These are phyloP conservation scores for Ceratina japonica DNA, from an alignment of 1,140 invertebrate species.

Conservation along the genomic window DNA sequence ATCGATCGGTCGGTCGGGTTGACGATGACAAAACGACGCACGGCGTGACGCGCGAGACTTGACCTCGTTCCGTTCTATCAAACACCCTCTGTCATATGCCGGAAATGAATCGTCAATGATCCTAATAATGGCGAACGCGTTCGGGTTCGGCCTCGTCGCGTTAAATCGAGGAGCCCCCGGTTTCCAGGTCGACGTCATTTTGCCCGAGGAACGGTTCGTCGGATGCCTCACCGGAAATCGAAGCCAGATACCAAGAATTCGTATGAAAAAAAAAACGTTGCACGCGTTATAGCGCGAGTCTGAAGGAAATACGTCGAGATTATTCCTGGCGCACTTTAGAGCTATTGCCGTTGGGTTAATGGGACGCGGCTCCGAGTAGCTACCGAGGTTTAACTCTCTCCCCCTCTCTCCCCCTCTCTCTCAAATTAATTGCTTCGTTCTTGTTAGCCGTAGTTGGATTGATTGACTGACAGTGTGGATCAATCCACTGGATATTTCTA, in stretches of 20 bases:
- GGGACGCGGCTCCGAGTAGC: too few relatives aligned
- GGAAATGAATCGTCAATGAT: conserved; percentile 65
- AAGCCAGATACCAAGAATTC: neutral
- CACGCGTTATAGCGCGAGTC: too few relatives aligned
- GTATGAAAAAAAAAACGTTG: too few relatives aligned
- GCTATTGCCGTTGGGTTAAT: too few relatives aligned
- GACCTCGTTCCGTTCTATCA: conserved; percentile 53
- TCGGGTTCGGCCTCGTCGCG: conserved; percentile 39
- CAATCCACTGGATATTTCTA: too few relatives aligned
- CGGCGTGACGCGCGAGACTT: conserved; percentile 56
- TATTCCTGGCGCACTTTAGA: too few relatives aligned
- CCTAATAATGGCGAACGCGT: conserved; percentile 52
- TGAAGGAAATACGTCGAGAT: too few relatives aligned
- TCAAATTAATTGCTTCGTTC: too few relatives aligned
- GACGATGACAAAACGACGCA: conserved; percentile 59
- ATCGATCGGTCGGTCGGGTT: conserved; percentile 3
- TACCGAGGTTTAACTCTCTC: too few relatives aligned
- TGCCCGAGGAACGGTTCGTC: conserved; percentile 49
- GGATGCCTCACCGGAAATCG: conserved; percentile 28
- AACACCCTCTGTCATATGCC: conserved; percentile 54
- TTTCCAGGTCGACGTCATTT: conserved; percentile 58
- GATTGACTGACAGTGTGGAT: too few relatives aligned
- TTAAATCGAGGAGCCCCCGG: conserved; percentile 52
- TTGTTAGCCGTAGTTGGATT: too few relatives aligned
- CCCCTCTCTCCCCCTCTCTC: too few relatives aligned